Base-by-base conservation (phyloP, 2,888 invertebrate species). In the Pasiphila rectangulata region DNA sequence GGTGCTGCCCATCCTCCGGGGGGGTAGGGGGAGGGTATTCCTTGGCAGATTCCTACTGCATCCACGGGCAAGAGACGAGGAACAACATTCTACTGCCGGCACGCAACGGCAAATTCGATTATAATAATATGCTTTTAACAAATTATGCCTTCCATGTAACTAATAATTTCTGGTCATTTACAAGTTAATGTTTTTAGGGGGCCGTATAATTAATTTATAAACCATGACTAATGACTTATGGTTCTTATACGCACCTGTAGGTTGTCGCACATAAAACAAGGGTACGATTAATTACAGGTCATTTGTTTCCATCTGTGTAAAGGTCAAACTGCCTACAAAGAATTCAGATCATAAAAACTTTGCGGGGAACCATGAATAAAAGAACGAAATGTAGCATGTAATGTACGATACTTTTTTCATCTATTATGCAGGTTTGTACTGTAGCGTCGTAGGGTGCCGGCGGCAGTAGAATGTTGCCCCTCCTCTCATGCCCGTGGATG, bases 271-370 rank as follows among this genome's bases (percentile, higher is more conserved):
- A 39, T 52, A 49, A 56, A 56, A 56, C 54, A 51, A 39, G 50
- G 46, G 39, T 15, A 12, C 41, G 39, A 37, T 51, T 51, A 49
- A 58, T 58, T 50, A 45, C 27, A 13, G 38, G 46, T 32, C 48
- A 36, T 58, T 52, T 41, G 42, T 56, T 52, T 48, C 37, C 50
- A 51, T 54, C 43, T 43, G 46, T 36, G 13, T 40, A 45, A 38
- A 43, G 37, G 42, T 43, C 42, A 46, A 32, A 16, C 15, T 29
- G 17, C 34, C 24, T 19, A 24, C 29, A 29, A 21, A 27, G 24
- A 17, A 27, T 29, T 21, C 29, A 16, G 4, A 16, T n/a, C 16
- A 30, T 9, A 30, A 30, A 29, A 1, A 12, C 16, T 30, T 9
- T 3, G 10, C 6, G 12, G 27, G 13, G 13, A 13, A 27, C 27